These are phyloP conservation scores for Drosophila fungiperda DNA, from an alignment of 2,888 invertebrate species.

Conservation along the genomic window DNA sequence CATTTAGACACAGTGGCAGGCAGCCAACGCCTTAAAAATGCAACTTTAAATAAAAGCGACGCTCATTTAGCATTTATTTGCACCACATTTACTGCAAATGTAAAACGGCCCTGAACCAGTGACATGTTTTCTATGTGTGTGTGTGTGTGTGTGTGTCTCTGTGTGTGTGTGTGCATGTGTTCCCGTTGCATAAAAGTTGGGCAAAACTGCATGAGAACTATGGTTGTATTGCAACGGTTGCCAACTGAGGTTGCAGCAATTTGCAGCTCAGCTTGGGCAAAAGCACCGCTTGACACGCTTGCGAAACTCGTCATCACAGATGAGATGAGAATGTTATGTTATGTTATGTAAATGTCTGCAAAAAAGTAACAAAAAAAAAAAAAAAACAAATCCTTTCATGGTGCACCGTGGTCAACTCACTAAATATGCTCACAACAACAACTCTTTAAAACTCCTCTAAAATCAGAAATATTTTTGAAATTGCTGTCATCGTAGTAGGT, in stretches of 20 bases:
- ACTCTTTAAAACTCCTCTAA: background rate
- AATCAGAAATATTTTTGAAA: background rate
- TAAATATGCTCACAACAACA: background rate
- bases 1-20: conserved; percentile 2
- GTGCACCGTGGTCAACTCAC: conserved; percentile 11
- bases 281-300: conserved; percentile 50
- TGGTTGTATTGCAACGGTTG: conserved; percentile 10
- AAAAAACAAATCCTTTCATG: conserved; percentile 11
- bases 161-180: background rate
- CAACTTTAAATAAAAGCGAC: conserved; percentile 52
- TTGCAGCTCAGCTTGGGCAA: conserved; percentile 15
- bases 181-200: conserved; percentile 20
- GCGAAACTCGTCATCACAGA: conserved; percentile 25
- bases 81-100: conserved; percentile 50
- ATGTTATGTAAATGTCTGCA: conserved; percentile 15
- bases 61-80: conserved; percentile 59
- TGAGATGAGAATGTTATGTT: background rate
- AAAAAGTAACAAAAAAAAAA: conserved; percentile 7
- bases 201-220: conserved; percentile 20
- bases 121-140: conserved; percentile 63
- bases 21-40: conserved; percentile 33
- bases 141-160: background rate
- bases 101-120: conserved; percentile 73
- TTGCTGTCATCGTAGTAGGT: background rate
- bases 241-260: conserved; percentile 12